Evolutionary conservation across 2,888 invertebrate genomes (phyloP), one percentile per base, ranked within the genome.

Genomic region (Caenorhabditis sulstoni): DNA sequence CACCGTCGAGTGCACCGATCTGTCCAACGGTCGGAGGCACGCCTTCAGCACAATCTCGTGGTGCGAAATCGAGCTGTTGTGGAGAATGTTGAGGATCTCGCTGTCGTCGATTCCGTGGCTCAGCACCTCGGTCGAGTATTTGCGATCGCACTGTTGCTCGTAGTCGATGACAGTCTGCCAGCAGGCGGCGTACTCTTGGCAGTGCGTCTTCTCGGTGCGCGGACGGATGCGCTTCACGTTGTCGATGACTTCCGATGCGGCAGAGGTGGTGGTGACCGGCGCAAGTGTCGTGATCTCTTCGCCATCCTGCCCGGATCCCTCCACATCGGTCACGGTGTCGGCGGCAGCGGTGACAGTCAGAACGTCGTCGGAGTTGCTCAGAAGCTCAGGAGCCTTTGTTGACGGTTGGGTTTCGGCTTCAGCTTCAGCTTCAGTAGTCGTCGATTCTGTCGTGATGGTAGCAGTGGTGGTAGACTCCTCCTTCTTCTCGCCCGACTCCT

Each of bases 71-170:
- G 84, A 81, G 52, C 76, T 80, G 55, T 84, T 84, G 23, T 68
- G 73, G 22, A 84, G 79, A 37, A 79, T 79, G 44, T 49, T 49
- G 29, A 84, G 45, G 29, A 84, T 82, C 62, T 84, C 82, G 14
- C 73, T 57, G 29, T 84, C 84, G 39, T 84, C 84, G 41, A 84
- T 84, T 74, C 84, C 84, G 47, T 84, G 84, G 44, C 79, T 84
- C 53, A 81, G 58, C 14, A 82, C 74, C 22, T 82, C 82, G 1
- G 67, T 67, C 9, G 81, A 81, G 64, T 80, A 84, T 47, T 77
- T 70, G 45, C 77, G 50, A 18, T 84, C 82, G 45, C 84, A 84
- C 47, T 82, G 82, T 23, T 84, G 79, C 44, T 81, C 80, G 44
- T 82, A 84, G 57, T 81, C 79, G 37, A 76, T 65, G 12, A 82